A percentile compares a stretch with the other conserved stretches of the same genome.
These are phyloP conservation scores for Petrosia ficiformis DNA, from an alignment of 37 sponge, comb jelly and placozoan genomes.

Conservation along the genomic window DNA sequence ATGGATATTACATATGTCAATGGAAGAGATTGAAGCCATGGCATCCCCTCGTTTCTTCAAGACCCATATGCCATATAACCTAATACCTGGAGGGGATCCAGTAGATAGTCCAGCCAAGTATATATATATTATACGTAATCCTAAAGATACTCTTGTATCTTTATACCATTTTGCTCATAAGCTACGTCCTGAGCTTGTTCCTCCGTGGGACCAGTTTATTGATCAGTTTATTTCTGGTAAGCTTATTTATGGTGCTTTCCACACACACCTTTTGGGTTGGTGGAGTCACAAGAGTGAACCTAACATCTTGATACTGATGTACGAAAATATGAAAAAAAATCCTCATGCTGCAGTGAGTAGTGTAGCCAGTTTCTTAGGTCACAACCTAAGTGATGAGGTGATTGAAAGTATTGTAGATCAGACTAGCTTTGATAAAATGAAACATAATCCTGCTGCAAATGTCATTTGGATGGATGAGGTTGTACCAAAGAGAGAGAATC, in stretches of 20 bases:
- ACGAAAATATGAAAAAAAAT: slow-evolving; percentile 29
- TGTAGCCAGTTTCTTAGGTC: slow-evolving; percentile 15
- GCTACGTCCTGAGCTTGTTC: background rate
- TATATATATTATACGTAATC: too few species aligned
- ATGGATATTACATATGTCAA: too few species aligned
- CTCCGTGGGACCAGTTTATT: slow-evolving; percentile 20
- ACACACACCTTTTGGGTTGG: slow-evolving; percentile 17
- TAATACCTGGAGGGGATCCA: too few species aligned
- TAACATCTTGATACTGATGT: slow-evolving; percentile 4
- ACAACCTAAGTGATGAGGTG: background rate
- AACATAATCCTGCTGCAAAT: slow-evolving; percentile 1
- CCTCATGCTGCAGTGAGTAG: background rate
- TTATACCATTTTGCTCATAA: too few species aligned
- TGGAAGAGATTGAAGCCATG: too few species aligned
- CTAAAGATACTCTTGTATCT: too few species aligned
- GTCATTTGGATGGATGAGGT: background rate
- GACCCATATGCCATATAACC: too few species aligned
- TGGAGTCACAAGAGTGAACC: slow-evolving; percentile 10
- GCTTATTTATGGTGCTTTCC: slow-evolving; percentile 2
- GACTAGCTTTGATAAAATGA: slow-evolving; percentile 12
- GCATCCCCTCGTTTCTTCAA: too few species aligned
- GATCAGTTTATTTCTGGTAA: slow-evolving; percentile 18
- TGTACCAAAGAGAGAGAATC: too few species aligned
- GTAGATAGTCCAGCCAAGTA: too few species aligned
- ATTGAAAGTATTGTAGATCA: slow-evolving; percentile 10